phyloP scores from a whole-genome alignment of 2,888 invertebrate species.

The Brachyptera risi region DNA sequence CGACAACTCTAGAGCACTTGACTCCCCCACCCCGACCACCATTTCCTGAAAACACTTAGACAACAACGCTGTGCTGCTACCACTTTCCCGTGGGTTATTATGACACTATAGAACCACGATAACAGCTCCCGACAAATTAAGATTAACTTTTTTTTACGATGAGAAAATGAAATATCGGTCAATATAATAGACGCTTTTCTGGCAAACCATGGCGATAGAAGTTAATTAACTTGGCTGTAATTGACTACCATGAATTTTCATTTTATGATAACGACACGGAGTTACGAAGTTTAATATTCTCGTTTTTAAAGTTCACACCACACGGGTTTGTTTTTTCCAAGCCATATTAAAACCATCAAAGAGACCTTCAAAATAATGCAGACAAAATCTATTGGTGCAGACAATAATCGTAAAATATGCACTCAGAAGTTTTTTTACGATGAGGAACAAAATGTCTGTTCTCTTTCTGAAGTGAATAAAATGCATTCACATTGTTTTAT shows the following conservation, averaged over 20 bases:
- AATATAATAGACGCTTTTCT: conserved; percentile 1
- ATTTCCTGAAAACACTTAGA: conserved; percentile 7
- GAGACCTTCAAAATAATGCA: conserved; percentile 15
- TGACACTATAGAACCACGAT: conserved; percentile 1
- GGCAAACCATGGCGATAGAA: background rate
- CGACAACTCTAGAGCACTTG: conserved; percentile 19
- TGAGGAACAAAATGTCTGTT: background rate
- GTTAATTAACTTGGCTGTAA: conserved; percentile 17
- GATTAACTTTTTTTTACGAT: conserved; percentile 19
- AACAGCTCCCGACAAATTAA: conserved; percentile 17
- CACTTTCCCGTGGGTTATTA: conserved; percentile 4
- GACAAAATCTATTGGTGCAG: background rate
- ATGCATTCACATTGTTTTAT: background rate
- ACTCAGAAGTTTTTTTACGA: conserved; percentile 1
- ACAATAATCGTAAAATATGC: conserved; percentile 3
- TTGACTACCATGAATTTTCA: background rate
- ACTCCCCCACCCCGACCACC: conserved; percentile 5
- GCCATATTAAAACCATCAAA: conserved; percentile 8
- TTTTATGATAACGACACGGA: conserved; percentile 8
- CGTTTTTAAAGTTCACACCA: background rate
- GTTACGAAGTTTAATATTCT: conserved; percentile 17
- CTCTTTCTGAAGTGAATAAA: background rate
- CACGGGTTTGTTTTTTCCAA: background rate
- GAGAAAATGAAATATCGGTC: conserved; percentile 22
- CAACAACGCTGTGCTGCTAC: background rate